A percentile compares a stretch with the other conserved stretches of the same genome.
Evolutionary conservation across 2,797 vertebrate species (phyloP).

Genomic region (Rhabdomys pumilio): DNA sequence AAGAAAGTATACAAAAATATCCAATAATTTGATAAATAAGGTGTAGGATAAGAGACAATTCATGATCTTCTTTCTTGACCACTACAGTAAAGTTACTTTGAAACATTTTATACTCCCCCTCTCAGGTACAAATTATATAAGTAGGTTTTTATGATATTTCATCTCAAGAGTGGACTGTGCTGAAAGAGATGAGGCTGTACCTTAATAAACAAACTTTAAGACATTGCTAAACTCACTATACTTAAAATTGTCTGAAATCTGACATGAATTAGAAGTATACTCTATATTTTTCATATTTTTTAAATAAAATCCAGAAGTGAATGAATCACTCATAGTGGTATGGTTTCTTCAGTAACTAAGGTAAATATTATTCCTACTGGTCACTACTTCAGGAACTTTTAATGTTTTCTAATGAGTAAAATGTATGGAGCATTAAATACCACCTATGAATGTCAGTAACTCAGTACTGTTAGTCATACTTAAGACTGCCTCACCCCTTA

Average conservation of each 20-base stretch:
- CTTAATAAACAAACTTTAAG: background rate
- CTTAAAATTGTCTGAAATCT: background rate
- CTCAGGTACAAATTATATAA: background rate
- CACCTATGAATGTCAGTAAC: conserved; percentile 79
- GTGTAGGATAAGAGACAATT: background rate
- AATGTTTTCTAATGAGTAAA: background rate
- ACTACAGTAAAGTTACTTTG: background rate
- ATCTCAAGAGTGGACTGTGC: background rate
- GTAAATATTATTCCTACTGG: background rate
- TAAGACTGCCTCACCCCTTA: background rate
- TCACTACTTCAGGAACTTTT: background rate
- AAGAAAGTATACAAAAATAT: background rate
- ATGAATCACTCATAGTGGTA: background rate
- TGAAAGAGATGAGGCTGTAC: background rate
- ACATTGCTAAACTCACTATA: background rate
- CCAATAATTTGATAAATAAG: background rate
- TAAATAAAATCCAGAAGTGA: background rate
- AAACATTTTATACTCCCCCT: background rate
- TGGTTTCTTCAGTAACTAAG: background rate
- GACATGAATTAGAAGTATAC: background rate
- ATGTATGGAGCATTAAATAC: conserved; percentile 70
- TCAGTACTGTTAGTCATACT: conserved; percentile 55
- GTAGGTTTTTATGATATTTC: background rate
- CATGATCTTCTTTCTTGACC: background rate
- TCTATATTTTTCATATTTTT: background rate